These are phyloP conservation scores for Oryzaephilus surinamensis DNA, from an alignment of 1,140 invertebrate genomes.

Conservation along the genomic window DNA sequence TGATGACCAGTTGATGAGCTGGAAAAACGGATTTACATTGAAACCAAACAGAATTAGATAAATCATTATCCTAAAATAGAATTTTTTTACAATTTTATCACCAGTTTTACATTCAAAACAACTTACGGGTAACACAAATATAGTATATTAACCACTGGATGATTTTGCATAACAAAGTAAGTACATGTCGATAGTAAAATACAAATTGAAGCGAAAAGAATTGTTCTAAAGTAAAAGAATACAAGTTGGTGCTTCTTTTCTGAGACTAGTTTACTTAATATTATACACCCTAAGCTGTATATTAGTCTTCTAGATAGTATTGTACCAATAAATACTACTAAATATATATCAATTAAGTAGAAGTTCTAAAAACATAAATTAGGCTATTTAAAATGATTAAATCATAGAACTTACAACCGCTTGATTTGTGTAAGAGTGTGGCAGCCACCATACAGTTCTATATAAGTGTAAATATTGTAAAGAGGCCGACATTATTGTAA, in stretches of 20 bases:
- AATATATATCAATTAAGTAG: conserved; percentile 82
- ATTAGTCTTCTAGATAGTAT: conserved; percentile 69
- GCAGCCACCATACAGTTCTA: conserved; percentile 94
- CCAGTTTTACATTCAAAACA: conserved; percentile 1
- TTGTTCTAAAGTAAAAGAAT: conserved; percentile 21
- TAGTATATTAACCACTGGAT: conserved; percentile 62
- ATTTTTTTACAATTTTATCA: conserved; percentile 1
- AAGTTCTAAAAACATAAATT: conserved; percentile 69
- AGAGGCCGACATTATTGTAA: conserved; percentile 58
- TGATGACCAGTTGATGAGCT: conserved; percentile 39
- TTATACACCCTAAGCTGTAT: conserved; percentile 34
- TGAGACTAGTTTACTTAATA: conserved; percentile 25
- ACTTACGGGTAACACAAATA: conserved; percentile 88
- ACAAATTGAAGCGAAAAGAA: conserved; percentile 32
- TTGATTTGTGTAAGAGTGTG: conserved; percentile 79
- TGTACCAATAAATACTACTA: conserved; percentile 71
- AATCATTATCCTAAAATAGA: conserved; percentile 54
- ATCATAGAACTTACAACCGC: conserved; percentile 63
- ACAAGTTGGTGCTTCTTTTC: conserved; percentile 16
- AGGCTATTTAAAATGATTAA: conserved; percentile 3
- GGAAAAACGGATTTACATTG: conserved; percentile 58
- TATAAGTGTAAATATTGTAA: conserved; percentile 93
- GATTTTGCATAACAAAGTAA: conserved; percentile 58
- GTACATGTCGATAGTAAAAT: conserved; percentile 54
- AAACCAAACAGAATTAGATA: conserved; percentile 80